A percentile compares a stretch with the other conserved stretches of the same genome.
phyloP scores from a whole-genome alignment of 2,113 vertebrate species.

The Elgaria multicarinata region DNA sequence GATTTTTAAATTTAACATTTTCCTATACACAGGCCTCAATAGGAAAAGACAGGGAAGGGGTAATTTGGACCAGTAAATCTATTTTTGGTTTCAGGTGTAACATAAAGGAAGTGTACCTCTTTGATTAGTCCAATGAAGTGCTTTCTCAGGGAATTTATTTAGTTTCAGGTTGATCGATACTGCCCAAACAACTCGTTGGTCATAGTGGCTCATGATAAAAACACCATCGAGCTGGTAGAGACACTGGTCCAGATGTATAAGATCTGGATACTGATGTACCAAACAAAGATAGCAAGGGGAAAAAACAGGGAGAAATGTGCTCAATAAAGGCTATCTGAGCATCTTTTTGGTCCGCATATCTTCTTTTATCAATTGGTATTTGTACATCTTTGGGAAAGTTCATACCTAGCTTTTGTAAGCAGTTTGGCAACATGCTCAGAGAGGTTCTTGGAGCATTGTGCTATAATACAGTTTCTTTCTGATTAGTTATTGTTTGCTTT shows the following conservation, averaged over 20 bases:
- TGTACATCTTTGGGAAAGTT: background rate
- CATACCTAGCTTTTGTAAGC: background rate
- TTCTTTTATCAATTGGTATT: background rate
- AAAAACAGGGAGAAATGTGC: background rate
- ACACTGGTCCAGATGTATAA: background rate
- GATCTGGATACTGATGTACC: background rate
- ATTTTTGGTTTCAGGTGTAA: background rate
- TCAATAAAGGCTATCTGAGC: background rate
- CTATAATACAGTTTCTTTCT: slow-evolving; percentile 23
- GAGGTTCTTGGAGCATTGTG: background rate
- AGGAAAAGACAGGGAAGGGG: background rate
- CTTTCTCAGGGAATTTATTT: background rate
- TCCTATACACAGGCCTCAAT: background rate
- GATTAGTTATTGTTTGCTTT: background rate
- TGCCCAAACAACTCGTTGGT: background rate
- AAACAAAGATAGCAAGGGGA: background rate
- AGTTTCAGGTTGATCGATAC: background rate
- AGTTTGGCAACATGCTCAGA: background rate
- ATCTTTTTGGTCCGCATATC: background rate
- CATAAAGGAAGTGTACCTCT: background rate
- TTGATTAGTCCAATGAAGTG: background rate
- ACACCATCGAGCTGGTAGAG: too few species aligned
- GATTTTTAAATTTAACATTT: background rate
- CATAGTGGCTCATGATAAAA: background rate
- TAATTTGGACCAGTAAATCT: background rate